Evolutionary conservation across 1,140 invertebrate genomes (phyloP).

Genomic region (Drosophila carrolli): DNA sequence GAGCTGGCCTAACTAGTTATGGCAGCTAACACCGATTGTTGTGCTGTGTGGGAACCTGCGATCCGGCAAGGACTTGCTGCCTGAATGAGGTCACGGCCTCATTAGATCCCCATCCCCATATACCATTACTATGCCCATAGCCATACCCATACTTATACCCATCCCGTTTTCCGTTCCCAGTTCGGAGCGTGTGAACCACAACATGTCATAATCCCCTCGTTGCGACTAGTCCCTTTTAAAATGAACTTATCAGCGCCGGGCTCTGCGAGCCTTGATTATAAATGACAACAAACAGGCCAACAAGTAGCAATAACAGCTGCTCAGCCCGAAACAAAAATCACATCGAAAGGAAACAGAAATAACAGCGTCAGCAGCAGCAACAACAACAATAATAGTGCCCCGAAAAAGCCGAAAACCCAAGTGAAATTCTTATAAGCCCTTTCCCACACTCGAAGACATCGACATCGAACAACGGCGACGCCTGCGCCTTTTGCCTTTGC

Average conservation of each 20-base stretch:
- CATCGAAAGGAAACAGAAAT: conserved; percentile 74
- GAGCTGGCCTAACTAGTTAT: conserved; percentile 70
- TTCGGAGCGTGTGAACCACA: conserved; percentile 72
- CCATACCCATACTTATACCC: conserved; percentile 12
- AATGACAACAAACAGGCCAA: conserved; percentile 80
- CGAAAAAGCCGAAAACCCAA: conserved; percentile 70
- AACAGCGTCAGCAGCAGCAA: conserved; percentile 40
- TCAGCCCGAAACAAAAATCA: conserved; percentile 59
- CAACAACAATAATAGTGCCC: conserved; percentile 57
- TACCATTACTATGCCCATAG: neutral
- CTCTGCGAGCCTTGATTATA: conserved; percentile 76
- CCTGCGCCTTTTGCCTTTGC: conserved; percentile 58
- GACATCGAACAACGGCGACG: conserved; percentile 50
- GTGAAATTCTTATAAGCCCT: conserved; percentile 83
- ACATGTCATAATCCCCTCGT: conserved; percentile 75
- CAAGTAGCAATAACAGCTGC: conserved; percentile 78
- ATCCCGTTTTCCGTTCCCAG: conserved; percentile 15
- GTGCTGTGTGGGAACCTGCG: conserved; percentile 62
- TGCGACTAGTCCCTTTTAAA: conserved; percentile 61
- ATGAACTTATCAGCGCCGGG: conserved; percentile 75
- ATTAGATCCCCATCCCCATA: conserved; percentile 62
- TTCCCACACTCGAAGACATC: conserved; percentile 73
- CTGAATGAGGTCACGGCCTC: conserved; percentile 75
- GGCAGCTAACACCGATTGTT: conserved; percentile 23
- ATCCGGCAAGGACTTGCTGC: conserved; percentile 56